Evolutionary conservation across 2,888 invertebrate genomes (phyloP).

Genomic region (Epinotia brunnichana): DNA sequence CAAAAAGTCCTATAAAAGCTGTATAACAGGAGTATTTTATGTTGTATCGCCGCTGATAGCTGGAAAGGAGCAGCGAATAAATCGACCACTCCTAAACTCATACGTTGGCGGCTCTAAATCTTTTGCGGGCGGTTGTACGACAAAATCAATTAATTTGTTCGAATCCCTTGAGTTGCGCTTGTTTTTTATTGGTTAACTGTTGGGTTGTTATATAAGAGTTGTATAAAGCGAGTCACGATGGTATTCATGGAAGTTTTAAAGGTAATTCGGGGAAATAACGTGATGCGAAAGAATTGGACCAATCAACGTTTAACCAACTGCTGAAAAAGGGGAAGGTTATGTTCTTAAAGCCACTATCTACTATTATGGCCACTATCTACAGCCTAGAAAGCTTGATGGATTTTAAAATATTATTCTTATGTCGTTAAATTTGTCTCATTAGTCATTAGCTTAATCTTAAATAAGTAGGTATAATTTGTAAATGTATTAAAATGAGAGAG

Average conservation of each 20-base stretch:
- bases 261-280: background rate
- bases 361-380: too few relatives aligned
- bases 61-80: conserved; percentile 36
- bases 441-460: too few relatives aligned
- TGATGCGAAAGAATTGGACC: background rate
- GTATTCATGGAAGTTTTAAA: background rate
- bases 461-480: too few relatives aligned
- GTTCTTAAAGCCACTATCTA: too few relatives aligned
- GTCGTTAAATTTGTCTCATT: too few relatives aligned
- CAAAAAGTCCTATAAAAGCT: background rate
- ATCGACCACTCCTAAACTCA: conserved; percentile 36
- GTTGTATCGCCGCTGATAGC: background rate
- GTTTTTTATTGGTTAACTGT: conserved; percentile 22
- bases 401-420: too few relatives aligned
- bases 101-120: conserved; percentile 39
- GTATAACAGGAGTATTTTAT: background rate
- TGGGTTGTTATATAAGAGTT: conserved; percentile 14
- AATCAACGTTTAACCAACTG: background rate
- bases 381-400: too few relatives aligned
- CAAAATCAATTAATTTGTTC: conserved; percentile 42
- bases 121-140: conserved; percentile 37
- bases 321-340: background rate
- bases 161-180: conserved; percentile 11
- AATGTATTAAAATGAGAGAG: too few relatives aligned
- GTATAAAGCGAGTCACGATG: background rate